A percentile compares a stretch with the other conserved stretches of the same genome.
Conservation (phyloP, 30 jellyfish, hydroid and myxozoan species). For the Chrysaora quinquecirrha region DNA sequence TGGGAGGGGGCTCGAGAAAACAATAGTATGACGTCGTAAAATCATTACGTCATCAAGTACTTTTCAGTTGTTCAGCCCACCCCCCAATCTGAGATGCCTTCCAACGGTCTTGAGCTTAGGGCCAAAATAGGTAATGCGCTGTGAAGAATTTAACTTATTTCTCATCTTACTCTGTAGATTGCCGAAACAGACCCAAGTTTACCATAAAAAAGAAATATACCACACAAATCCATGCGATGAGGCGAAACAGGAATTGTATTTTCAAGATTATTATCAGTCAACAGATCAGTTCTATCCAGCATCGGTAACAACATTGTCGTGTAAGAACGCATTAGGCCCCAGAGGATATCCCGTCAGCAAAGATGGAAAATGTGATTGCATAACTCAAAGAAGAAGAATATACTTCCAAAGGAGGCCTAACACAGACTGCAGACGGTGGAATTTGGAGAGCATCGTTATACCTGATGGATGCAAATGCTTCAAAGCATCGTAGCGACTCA, state of each 20-base stretch:
- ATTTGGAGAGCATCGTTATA: conserved; percentile 23
- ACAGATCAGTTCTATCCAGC: conserved; percentile 27
- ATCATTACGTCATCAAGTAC: too few relatives aligned
- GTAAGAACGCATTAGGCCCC: conserved; percentile 12
- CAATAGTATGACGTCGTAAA: too few relatives aligned
- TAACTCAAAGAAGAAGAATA: conserved; percentile 20
- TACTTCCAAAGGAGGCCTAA: conserved; percentile 31
- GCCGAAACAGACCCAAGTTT: not conserved
- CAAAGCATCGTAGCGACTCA: conserved; percentile 9
- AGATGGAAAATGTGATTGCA: conserved; percentile 45
- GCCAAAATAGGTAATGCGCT: too few relatives aligned
- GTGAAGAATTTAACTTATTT: too few relatives aligned
- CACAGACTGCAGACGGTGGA: conserved; percentile 34
- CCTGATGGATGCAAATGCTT: conserved; percentile 40
- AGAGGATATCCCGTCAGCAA: conserved; percentile 34
- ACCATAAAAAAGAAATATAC: not conserved
- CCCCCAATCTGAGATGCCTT: too few relatives aligned
- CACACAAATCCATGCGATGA: conserved; percentile 38
- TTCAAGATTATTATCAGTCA: conserved; percentile 9
- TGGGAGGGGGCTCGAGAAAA: too few relatives aligned
- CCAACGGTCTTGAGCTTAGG: too few relatives aligned
- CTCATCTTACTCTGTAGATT: too few relatives aligned
- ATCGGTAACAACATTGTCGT: conserved; percentile 14
- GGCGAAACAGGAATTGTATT: not conserved
- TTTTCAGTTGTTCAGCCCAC: too few relatives aligned